Percentiles rank a stretch among this genome's conserved stretches.
phyloP scores from a whole-genome alignment of 2,888 invertebrate species.

The Stenotaenia linearis region DNA sequence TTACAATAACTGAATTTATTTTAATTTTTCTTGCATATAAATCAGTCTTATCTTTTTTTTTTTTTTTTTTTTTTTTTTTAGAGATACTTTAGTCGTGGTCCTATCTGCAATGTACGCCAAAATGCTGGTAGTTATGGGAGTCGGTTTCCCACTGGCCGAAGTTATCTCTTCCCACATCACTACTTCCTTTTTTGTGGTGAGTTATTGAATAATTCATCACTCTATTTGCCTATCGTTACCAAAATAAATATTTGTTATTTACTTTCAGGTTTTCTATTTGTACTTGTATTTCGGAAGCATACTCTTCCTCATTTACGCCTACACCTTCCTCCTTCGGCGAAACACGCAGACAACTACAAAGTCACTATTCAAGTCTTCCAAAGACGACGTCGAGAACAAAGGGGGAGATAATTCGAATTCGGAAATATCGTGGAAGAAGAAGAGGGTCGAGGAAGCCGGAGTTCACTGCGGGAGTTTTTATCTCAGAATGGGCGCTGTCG shows the following conservation, averaged over 20 bases:
- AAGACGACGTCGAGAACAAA: constrained; percentile 10
- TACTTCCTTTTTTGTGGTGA: constrained; percentile 84
- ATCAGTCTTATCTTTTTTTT: neutral
- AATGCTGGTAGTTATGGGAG: constrained; percentile 87
- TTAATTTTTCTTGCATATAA: neutral
- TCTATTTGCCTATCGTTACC: neutral
- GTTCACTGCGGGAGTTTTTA: constrained; percentile 86
- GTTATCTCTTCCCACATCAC: constrained; percentile 91
- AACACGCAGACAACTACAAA: constrained; percentile 24
- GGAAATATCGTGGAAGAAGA: constrained; percentile 2
- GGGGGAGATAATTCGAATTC: neutral
- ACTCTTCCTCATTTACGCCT: constrained; percentile 76
- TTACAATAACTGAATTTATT: neutral
- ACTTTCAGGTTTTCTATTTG: constrained; percentile 70
- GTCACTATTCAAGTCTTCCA: constrained; percentile 17
- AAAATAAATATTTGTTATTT: neutral
- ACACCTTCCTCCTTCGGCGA: constrained; percentile 47
- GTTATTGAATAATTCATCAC: constrained; percentile 24
- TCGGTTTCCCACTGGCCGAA: constrained; percentile 92
- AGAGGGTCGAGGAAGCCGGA: constrained; percentile 44
- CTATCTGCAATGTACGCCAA: constrained; percentile 90
- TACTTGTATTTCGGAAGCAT: constrained; percentile 83
- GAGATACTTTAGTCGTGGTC: constrained; percentile 84
- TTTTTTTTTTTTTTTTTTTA: constrained; percentile 48
- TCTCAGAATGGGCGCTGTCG: constrained; percentile 84